Base-by-base conservation (phyloP, 1,140 invertebrate species). In the Ips typographus region DNA sequence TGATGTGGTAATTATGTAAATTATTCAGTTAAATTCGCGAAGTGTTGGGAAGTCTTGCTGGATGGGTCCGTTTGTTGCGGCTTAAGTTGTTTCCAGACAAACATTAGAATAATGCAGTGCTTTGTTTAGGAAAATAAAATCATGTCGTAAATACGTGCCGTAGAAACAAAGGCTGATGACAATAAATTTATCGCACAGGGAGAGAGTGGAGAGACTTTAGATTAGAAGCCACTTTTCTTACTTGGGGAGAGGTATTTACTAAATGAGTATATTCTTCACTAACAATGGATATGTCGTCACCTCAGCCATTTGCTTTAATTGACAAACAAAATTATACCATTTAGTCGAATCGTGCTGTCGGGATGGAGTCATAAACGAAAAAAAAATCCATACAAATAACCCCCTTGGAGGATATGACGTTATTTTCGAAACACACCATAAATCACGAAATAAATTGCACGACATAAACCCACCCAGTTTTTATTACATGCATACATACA, bases 21-120 rank as follows among this genome's bases (percentile, higher is more conserved):
- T 68, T 68, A 68, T 62, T 68, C 58, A 61, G 58, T 68, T 68
- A 62, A 68, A 68, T 68, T 68, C 42, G 66, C 58, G 40, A 68
- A 68, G 66, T 68, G 59, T 68, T 55, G 58, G 44, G 52, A 62
- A 68, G 59, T 61, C 66, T 62, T 61, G 66, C 58, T 62, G 37
- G 59, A 68, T 62, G 58, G 58, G 22, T 43, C 58, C 58, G 44
- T 62, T 68, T 68, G 66, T 68, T 68, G 59, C 51, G 51, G 66
- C 58, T 56, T 68, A 68, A 62, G 44, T 68, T 62, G 58, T 68
- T 68, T 49, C 51, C 49, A 56, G 58, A 53, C 51, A 68, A 68
- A 68, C 59, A 68, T 68, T 62, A 62, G 58, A 68, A 68, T 68
- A 68, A 68, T 62, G 51, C 59, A 68, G 52, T 62, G 58, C 49